Evolutionary conservation across 2,797 vertebrate genomes (phyloP), one percentile per base, ranked within the genome.

Genomic region (Podarcis lilfordi): DNA sequence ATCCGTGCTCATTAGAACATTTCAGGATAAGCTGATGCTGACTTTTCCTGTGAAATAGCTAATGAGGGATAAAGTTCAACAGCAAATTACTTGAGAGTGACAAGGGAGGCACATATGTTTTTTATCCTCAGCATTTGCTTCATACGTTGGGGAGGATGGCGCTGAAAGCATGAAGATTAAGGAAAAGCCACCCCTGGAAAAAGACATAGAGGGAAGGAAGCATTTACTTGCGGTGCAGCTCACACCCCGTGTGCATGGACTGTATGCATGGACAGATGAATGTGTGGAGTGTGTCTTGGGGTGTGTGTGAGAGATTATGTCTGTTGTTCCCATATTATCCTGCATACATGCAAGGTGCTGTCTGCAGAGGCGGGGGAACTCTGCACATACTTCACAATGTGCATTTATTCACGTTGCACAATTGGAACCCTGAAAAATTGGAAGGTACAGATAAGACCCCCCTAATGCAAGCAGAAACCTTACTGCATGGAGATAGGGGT

Each of bases 51-150:
- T 86, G 78, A 90, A 86, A 88, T 25, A 91, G 15, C 50, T 35
- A 90, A 35, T 6, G 17, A 92, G 4, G 8, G 4, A 92, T 86
- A 9, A 92, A 91, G 80, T 87, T 86, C 55, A 91, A 55, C 4
- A 81, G 66, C 84, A 86, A 92, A 90, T 3, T 0, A 7, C 21
- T 66, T 55, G 3, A 91, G 43, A 86, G 9, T 64, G 85, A 77
- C 61, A 64, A 87, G 69, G 61, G 17, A 66, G 7, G 23, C 19
- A 61, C 35, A 72, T 13, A 83, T 84, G 64, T 75, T 64, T 50
- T 55, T 37, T 75, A 50, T 78, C 6, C 50, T 37, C n/a, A n/a
- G 11, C 7, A 50, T 66, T 79, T 0, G 17, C 0, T 0, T 43
- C 15, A 72, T 87, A 80, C 32, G 29, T 29, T 90, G 11, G 72